Evolutionary conservation across 2,888 invertebrate genomes (phyloP).

Genomic region (Carterocephalus palaemon): DNA sequence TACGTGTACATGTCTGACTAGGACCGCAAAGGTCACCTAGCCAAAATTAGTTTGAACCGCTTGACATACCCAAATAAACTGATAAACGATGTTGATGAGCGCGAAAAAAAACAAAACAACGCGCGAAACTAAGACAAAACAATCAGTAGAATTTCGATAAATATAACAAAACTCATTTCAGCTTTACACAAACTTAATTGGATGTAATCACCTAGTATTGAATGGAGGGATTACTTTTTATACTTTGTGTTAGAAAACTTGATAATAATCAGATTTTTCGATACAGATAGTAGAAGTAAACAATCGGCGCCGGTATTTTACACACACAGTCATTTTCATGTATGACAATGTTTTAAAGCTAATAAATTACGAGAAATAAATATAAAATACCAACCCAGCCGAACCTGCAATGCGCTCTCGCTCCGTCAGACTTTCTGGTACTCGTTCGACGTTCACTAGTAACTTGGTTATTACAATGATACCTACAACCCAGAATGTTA

Average conservation of each 20-base stretch:
- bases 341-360: constrained; percentile 22
- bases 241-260: constrained; percentile 25
- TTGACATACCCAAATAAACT: constrained; percentile 1
- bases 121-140: constrained; percentile 24
- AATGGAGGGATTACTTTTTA: neutral
- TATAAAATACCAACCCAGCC: constrained; percentile 36
- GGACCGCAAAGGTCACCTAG: constrained; percentile 42
- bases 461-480: constrained; percentile 64
- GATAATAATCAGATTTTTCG: constrained; percentile 18
- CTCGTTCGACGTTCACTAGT: constrained; percentile 45
- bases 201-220: constrained; percentile 1
- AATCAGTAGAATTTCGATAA: constrained; percentile 31
- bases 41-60: constrained; percentile 28
- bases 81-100: constrained; percentile 2
- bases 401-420: constrained; percentile 44
- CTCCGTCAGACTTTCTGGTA: constrained; percentile 54
- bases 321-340: constrained; percentile 26
- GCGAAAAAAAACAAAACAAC: constrained; percentile 23
- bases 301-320: constrained; percentile 51
- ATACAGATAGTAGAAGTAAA: constrained; percentile 40
- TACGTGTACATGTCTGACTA: constrained; percentile 55
- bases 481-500: constrained; percentile 50
- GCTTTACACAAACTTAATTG: neutral
- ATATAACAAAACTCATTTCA: constrained; percentile 32
- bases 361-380: constrained; percentile 14